These are phyloP conservation scores for Clarias macrocephalus DNA, from an alignment of 2,113 vertebrate genomes.

Conservation along the genomic window DNA sequence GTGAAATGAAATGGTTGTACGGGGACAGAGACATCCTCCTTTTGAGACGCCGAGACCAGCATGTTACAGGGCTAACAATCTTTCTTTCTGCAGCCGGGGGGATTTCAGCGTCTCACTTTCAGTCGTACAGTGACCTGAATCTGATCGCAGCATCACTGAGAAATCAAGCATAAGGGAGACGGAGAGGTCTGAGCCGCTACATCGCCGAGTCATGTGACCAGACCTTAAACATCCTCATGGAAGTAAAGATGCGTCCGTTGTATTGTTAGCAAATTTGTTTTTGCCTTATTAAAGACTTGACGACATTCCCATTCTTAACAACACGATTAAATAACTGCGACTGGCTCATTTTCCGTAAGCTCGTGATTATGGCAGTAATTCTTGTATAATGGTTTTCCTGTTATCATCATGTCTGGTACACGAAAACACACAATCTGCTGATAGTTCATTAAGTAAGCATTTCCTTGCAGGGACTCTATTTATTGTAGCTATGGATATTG, in stretches of 20 bases:
- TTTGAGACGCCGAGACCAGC: neutral
- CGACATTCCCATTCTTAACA: neutral
- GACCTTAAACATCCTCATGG: neutral
- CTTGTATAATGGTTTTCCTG: neutral
- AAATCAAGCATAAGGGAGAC: neutral
- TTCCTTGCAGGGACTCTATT: neutral
- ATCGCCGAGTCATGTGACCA: neutral
- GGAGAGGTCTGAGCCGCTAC: neutral
- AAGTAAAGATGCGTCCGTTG: neutral
- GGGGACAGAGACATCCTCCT: slow-evolving; percentile 17
- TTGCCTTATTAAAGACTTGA: neutral
- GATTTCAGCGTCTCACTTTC: slow-evolving; percentile 5
- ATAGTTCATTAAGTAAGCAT: neutral
- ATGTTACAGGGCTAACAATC: slow-evolving; percentile 23
- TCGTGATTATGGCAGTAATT: neutral
- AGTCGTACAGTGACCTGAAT: neutral
- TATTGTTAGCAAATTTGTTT: neutral
- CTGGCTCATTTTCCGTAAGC: neutral
- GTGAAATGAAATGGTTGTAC: neutral
- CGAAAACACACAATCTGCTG: neutral
- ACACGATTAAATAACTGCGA: neutral
- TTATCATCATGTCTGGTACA: neutral
- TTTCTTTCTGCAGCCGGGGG: neutral
- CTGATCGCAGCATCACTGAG: slow-evolving; percentile 1
- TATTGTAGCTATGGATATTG: neutral